phyloP scores from a whole-genome alignment of 1,140 invertebrate genomes.

The Triops longicaudatus region DNA sequence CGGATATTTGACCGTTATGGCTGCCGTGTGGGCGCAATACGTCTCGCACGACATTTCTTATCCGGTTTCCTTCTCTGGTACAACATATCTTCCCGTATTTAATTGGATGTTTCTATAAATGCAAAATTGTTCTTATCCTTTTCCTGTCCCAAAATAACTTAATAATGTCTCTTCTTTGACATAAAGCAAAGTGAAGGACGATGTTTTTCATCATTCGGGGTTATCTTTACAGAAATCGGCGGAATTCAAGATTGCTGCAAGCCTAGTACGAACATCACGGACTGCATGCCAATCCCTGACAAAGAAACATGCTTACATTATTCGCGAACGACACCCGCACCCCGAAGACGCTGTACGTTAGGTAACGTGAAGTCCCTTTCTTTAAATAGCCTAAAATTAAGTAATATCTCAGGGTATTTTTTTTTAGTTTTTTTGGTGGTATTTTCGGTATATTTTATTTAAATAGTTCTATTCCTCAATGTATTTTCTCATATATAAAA shows the following conservation, averaged over 20 bases:
- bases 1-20: slow-evolving; percentile 52
- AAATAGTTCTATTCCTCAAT: too few species aligned
- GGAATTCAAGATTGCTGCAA: slow-evolving; percentile 20
- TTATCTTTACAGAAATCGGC: slow-evolving; percentile 23
- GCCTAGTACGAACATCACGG: neutral
- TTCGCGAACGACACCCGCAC: slow-evolving; percentile 17
- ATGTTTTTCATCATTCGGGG: neutral
- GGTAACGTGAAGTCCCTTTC: slow-evolving; percentile 8
- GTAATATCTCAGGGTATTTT: too few species aligned
- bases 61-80: slow-evolving; percentile 26
- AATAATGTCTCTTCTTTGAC: neutral
- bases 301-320: slow-evolving; percentile 24
- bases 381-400: too few species aligned
- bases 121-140: neutral
- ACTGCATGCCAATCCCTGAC: slow-evolving; percentile 14
- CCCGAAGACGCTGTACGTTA: slow-evolving; percentile 22
- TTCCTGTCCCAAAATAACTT: neutral
- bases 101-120: neutral
- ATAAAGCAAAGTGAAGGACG: too few species aligned
- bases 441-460: too few species aligned
- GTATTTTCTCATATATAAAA: too few species aligned
- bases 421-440: too few species aligned
- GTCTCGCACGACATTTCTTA: slow-evolving; percentile 37
- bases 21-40: slow-evolving; percentile 73
- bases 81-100: neutral